These are phyloP conservation scores for Neodiprion pinetum DNA, from an alignment of 1,140 invertebrate species.

Conservation along the genomic window DNA sequence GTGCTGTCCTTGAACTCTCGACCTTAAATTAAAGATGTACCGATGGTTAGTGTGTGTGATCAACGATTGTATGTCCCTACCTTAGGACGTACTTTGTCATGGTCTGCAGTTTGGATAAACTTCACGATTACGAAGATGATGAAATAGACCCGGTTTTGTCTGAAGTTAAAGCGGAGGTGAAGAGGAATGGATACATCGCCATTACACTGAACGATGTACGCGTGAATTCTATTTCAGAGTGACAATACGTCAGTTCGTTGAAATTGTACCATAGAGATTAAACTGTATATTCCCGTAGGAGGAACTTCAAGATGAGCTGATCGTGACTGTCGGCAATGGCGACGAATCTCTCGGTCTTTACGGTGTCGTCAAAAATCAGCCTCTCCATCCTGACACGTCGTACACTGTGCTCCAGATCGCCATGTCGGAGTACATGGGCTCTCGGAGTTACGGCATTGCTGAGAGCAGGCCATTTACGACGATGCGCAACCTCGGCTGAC, in stretches of 20 bases:
- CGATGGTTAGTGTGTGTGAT: no score
- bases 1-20: no score
- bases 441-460: conserved; percentile 15
- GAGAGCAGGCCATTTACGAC: conserved; percentile 13
- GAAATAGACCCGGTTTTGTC: conserved; percentile 8
- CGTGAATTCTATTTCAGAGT: neutral
- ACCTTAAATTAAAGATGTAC: no score
- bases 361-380: conserved; percentile 10
- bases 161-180: conserved; percentile 11
- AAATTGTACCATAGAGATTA: neutral
- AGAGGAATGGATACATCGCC: conserved; percentile 13
- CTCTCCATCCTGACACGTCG: conserved; percentile 6
- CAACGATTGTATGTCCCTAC: neutral
- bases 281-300: neutral
- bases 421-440: conserved; percentile 19
- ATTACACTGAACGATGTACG: conserved; percentile 13
- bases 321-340: conserved; percentile 17
- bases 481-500: neutral
- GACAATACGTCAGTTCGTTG: neutral
- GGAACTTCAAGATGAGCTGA: conserved; percentile 11
- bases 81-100: conserved; percentile 15
- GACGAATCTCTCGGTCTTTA: conserved; percentile 13
- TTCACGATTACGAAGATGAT: neutral
- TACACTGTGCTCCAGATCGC: conserved; percentile 13
- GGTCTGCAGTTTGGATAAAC: neutral